Evolutionary conservation across 2,888 invertebrate species (phyloP).

Genomic region (Zeuzera pyrina): DNA sequence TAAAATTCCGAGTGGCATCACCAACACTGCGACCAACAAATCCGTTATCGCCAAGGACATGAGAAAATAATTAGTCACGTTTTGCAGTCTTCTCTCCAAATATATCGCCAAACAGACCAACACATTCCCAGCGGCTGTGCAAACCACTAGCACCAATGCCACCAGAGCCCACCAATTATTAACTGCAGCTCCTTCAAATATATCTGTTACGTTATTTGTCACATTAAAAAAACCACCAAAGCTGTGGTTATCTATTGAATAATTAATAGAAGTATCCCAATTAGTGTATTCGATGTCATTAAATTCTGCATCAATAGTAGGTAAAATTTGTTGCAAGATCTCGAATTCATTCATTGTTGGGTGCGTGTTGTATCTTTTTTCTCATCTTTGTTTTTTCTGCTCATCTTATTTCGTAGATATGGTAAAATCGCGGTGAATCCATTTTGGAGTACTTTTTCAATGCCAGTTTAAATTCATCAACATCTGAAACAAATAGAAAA

Average conservation of each 20-base stretch:
- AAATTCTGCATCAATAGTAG: constrained; percentile 17
- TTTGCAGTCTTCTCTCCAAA: constrained; percentile 92
- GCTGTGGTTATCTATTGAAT: constrained; percentile 19
- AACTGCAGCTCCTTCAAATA: constrained; percentile 24
- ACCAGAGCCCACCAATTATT: constrained; percentile 89
- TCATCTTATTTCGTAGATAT: too few relatives aligned
- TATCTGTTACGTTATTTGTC: constrained; percentile 26
- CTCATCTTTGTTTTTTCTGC: too few relatives aligned
- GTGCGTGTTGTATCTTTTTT: too few relatives aligned
- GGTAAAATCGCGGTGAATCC: too few relatives aligned
- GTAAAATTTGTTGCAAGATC: constrained; percentile 22
- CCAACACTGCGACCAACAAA: constrained; percentile 92
- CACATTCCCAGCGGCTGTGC: constrained; percentile 93
- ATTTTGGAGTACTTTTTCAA: too few relatives aligned
- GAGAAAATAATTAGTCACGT: constrained; percentile 97
- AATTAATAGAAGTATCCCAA: constrained; percentile 26
- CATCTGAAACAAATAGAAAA: too few relatives aligned
- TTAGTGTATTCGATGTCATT: constrained; percentile 18
- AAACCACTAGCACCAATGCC: constrained; percentile 83
- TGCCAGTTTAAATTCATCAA: too few relatives aligned
- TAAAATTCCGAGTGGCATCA: constrained; percentile 95
- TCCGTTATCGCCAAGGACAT: constrained; percentile 97
- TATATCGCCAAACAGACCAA: constrained; percentile 95
- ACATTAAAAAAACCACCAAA: constrained; percentile 21
- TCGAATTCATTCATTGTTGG: constrained; percentile 54